A percentile compares a stretch with the other conserved stretches of the same genome.
phyloP scores from a whole-genome alignment of 2,888 invertebrate genomes.

The Amiota communis region DNA sequence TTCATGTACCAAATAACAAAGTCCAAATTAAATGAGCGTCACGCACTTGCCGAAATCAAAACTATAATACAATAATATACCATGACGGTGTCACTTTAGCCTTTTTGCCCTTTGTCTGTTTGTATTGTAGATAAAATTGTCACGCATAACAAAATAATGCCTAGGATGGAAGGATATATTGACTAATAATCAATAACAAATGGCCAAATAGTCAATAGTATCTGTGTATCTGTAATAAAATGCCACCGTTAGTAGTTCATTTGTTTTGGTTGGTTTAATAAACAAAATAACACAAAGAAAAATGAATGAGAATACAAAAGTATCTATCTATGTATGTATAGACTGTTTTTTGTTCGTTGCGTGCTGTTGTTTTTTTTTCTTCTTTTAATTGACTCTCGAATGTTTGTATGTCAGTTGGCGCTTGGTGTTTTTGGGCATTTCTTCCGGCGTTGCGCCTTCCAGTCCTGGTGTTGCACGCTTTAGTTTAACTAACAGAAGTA shows the following conservation, averaged over 20 bases:
- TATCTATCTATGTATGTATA: neutral
- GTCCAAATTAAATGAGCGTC: conserved; percentile 20
- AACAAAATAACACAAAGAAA: conserved; percentile 18
- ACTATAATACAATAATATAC: neutral
- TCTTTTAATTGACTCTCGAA: neutral
- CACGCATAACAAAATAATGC: too few relatives aligned
- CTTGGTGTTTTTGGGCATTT: conserved; percentile 40
- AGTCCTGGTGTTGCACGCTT: too few relatives aligned
- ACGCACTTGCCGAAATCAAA: conserved; percentile 30
- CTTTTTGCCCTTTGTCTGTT: neutral
- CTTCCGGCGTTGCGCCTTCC: conserved; percentile 17
- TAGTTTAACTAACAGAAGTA: too few relatives aligned
- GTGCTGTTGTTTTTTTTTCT: neutral
- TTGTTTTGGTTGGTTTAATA: neutral
- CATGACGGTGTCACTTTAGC: conserved; percentile 26
- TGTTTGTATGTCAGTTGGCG: conserved; percentile 36
- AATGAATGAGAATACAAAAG: conserved; percentile 21
- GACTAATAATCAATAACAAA: conserved; percentile 36
- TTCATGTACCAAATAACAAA: conserved; percentile 4
- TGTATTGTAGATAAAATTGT: too few relatives aligned
- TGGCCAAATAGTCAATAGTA: neutral
- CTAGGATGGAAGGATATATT: conserved; percentile 34
- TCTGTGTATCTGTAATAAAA: neutral
- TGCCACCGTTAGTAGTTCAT: too few relatives aligned
- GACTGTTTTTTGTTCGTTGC: neutral